Percentiles rank a stretch among this genome's conserved stretches.
phyloP scores from a whole-genome alignment of 2,888 invertebrate species.

The Athripsodes cinereus region DNA sequence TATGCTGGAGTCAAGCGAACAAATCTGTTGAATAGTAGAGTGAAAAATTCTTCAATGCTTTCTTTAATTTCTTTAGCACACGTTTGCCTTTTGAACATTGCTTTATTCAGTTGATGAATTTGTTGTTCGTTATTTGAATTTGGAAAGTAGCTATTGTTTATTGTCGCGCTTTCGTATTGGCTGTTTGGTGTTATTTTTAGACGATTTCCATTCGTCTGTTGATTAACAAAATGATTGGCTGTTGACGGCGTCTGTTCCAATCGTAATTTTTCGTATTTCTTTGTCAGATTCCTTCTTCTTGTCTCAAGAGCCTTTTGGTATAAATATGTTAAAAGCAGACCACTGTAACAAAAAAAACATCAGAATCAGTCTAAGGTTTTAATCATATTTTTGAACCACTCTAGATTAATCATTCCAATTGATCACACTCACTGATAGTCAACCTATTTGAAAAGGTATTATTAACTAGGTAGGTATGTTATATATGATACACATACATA shows the following conservation, averaged over 20 bases:
- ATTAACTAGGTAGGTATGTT: too few species aligned
- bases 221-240: slow-evolving; percentile 7
- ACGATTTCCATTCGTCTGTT: slow-evolving; percentile 3
- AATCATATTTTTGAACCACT: too few species aligned
- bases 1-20: slow-evolving; percentile 76
- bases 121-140: slow-evolving; percentile 9
- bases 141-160: not conserved
- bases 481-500: too few species aligned
- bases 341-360: slow-evolving; percentile 49
- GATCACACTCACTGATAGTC: too few species aligned
- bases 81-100: slow-evolving; percentile 18
- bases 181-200: slow-evolving; percentile 17
- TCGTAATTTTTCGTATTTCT: slow-evolving; percentile 2
- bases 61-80: slow-evolving; percentile 20
- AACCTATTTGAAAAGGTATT: too few species aligned
- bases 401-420: too few species aligned
- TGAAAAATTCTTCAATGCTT: slow-evolving; percentile 15
- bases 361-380: too few species aligned
- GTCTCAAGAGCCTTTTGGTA: slow-evolving; percentile 57
- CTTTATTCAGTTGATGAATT: slow-evolving; percentile 13
- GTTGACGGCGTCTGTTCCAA: not conserved
- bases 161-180: not conserved
- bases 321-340: slow-evolving; percentile 65
- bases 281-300: slow-evolving; percentile 37
- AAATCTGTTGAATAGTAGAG: slow-evolving; percentile 51